phyloP scores from a whole-genome alignment of 2,797 vertebrate genomes.

The Aselliscus stoliczkanus region DNA sequence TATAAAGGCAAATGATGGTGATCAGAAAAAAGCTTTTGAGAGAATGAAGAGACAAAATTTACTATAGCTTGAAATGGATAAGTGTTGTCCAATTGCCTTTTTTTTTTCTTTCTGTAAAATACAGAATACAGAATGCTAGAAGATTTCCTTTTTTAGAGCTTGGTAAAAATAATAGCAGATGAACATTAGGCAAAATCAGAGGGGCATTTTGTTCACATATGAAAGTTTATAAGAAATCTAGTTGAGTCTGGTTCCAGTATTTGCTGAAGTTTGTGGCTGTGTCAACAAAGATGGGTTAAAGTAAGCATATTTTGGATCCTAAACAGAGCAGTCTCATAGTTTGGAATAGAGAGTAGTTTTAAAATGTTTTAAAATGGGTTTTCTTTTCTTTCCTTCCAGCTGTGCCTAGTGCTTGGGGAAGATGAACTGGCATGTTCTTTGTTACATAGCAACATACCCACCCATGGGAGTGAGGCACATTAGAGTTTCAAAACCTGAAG shows the following conservation, averaged over 20 bases:
- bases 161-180: conserved; percentile 70
- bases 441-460: conserved; percentile 45
- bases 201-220: conserved; percentile 71
- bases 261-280: conserved; percentile 76
- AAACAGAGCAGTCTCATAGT: conserved; percentile 66
- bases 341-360: conserved; percentile 71
- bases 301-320: conserved; percentile 77
- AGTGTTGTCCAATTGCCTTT: conserved; percentile 52
- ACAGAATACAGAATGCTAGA: conserved; percentile 56
- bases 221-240: conserved; percentile 72
- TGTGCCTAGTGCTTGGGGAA: conserved; percentile 63
- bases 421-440: conserved; percentile 71
- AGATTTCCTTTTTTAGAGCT: conserved; percentile 70
- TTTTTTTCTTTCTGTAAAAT: conserved; percentile 52
- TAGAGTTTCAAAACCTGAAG: conserved; percentile 7
- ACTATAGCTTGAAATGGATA: conserved; percentile 38
- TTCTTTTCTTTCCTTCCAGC: conserved; percentile 74
- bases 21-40: conserved; percentile 19
- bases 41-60: conserved; percentile 48
- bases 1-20: conserved; percentile 16
- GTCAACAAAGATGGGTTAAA: conserved; percentile 75
- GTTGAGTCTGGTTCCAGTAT: conserved; percentile 72
- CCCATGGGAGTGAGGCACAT: neutral
- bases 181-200: conserved; percentile 66
- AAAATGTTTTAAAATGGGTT: conserved; percentile 72